Evolutionary conservation across 2,888 invertebrate genomes (phyloP).

Genomic region (Muschampia plurimacula): DNA sequence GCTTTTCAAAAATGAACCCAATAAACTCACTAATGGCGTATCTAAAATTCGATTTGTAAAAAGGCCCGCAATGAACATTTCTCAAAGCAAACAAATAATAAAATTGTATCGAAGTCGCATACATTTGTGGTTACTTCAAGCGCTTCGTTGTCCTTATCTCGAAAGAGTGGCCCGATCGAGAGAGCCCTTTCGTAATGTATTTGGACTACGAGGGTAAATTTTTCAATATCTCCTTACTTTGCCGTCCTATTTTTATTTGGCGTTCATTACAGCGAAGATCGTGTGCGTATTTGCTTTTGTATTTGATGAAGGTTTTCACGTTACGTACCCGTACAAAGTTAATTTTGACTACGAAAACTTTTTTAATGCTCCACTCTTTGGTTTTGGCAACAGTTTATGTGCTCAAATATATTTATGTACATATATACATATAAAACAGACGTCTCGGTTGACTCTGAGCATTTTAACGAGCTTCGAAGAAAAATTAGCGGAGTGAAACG

Average conservation of each 20-base stretch:
- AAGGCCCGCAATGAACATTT: not conserved
- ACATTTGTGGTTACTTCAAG: constrained; percentile 34
- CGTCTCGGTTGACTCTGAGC: not conserved
- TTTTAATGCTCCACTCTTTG: not conserved
- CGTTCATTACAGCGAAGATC: constrained; percentile 33
- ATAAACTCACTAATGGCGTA: no score
- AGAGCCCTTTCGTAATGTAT: constrained; percentile 38
- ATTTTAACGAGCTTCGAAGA: not conserved
- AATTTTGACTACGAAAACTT: not conserved
- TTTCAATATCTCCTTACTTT: constrained; percentile 38
- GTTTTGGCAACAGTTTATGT: not conserved
- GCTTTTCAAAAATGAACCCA: no score
- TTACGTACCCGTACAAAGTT: not conserved
- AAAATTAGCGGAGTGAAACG: not conserved
- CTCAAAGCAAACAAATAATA: constrained; percentile 13
- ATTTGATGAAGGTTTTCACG: constrained; percentile 9
- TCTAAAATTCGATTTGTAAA: no score
- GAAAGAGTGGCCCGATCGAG: constrained; percentile 34
- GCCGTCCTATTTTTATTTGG: constrained; percentile 37
- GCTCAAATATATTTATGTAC: no score
- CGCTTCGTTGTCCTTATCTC: constrained; percentile 35
- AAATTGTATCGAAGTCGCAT: constrained; percentile 30
- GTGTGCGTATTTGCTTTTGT: constrained; percentile 26
- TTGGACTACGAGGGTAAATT: constrained; percentile 39
- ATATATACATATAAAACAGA: not conserved